Evolutionary conservation across 35 echinoderm and acorn worm genomes (phyloP).

Genomic region (Eucidaris tribuloides): DNA sequence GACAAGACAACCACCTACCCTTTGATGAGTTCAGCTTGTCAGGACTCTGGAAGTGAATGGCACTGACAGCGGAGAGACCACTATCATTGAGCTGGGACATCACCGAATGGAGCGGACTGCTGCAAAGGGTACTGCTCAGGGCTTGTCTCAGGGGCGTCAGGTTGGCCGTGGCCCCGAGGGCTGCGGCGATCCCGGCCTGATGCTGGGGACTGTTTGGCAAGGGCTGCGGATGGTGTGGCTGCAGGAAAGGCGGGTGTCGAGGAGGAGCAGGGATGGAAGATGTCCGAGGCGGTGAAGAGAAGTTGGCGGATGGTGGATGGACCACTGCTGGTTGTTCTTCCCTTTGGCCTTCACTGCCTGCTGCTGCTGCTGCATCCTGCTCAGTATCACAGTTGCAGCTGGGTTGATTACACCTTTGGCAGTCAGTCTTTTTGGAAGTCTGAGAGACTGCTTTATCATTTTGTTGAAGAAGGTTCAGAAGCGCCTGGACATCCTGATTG

Average conservation of each 20-base stretch:
- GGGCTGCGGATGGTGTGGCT: background rate
- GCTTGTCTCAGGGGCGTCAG: constrained; percentile 15
- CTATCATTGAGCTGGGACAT: constrained; percentile 50
- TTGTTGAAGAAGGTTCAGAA: constrained; percentile 1
- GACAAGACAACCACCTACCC: constrained; percentile 36
- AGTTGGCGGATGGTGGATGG: background rate
- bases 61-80: constrained; percentile 33
- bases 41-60: constrained; percentile 69
- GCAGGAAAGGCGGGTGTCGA: background rate
- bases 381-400: background rate
- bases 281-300: background rate
- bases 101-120: constrained; percentile 38
- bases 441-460: background rate
- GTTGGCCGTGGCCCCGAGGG: background rate
- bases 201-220: background rate
- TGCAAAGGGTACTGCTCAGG: background rate
- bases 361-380: background rate
- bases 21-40: constrained; percentile 32
- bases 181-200: background rate
- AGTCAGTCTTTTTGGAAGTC: background rate
- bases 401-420: too few relatives aligned
- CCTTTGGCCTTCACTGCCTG: background rate
- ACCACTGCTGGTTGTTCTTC: too few relatives aligned
- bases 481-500: constrained; percentile 1
- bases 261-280: background rate